phyloP scores from a whole-genome alignment of 2,888 invertebrate genomes.

The Caenorhabditis uteleia region DNA sequence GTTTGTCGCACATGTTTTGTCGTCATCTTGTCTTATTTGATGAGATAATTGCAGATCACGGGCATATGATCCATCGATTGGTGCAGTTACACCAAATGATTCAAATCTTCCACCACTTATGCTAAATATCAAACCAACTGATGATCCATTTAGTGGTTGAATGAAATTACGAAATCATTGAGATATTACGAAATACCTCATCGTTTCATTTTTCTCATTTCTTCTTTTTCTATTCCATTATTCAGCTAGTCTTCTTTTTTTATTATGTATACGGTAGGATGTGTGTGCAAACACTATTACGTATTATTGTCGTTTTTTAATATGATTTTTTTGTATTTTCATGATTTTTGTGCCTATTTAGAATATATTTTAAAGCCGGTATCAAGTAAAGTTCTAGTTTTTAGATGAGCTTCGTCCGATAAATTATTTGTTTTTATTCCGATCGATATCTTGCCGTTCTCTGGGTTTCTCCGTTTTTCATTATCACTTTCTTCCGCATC shows the following conservation, averaged over 20 bases:
- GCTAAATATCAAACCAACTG: conserved; percentile 1
- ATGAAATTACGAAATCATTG: background rate
- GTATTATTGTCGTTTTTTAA: background rate
- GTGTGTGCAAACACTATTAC: background rate
- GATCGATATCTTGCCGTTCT: background rate
- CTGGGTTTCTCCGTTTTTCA: too few species aligned
- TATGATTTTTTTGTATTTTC: background rate
- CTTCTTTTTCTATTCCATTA: background rate
- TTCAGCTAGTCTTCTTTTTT: background rate
- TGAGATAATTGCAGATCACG: too few species aligned
- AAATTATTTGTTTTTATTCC: background rate
- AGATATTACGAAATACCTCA: background rate
- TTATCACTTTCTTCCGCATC: too few species aligned
- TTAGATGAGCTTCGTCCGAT: background rate
- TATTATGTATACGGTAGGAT: background rate
- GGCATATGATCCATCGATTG: background rate
- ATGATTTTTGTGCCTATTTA: background rate
- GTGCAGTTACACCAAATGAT: background rate
- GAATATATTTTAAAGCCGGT: background rate
- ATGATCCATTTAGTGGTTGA: conserved; percentile 11
- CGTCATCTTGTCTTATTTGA: too few species aligned
- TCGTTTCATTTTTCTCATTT: background rate
- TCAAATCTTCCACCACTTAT: background rate
- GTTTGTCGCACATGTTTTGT: too few species aligned
- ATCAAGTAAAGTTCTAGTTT: conserved; percentile 1